Evolutionary conservation across 2,888 invertebrate species (phyloP).

Genomic region (Hermaeophaga mercurialis): DNA sequence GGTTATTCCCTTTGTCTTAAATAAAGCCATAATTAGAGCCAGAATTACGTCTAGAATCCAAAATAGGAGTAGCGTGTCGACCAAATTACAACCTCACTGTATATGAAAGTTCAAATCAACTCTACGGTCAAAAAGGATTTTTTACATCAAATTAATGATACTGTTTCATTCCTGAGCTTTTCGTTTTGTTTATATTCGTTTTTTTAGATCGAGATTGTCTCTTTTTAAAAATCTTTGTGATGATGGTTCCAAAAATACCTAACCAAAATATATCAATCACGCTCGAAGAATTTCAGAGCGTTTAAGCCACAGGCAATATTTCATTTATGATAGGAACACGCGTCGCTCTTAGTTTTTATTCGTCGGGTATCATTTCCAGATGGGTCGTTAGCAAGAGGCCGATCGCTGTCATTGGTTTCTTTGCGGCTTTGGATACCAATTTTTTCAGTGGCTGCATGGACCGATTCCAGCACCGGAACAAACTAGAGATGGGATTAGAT

Average conservation of each 20-base stretch:
- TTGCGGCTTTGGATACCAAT: constrained; percentile 42
- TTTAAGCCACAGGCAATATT: constrained; percentile 39
- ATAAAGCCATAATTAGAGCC: too few species aligned
- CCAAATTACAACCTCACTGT: too few species aligned
- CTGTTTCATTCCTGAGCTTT: too few species aligned
- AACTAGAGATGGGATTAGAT: constrained; percentile 13
- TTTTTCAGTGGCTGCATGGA: constrained; percentile 50
- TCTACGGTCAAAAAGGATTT: too few species aligned
- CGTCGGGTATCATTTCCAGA: constrained; percentile 39
- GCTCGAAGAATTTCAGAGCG: constrained; percentile 30
- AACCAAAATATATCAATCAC: constrained; percentile 32
- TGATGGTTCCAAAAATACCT: constrained; percentile 17
- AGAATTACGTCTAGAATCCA: too few species aligned
- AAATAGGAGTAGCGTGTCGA: too few species aligned
- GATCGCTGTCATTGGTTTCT: constrained; percentile 28
- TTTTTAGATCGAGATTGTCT: background rate
- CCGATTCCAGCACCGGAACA: constrained; percentile 35
- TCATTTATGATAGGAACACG: constrained; percentile 43
- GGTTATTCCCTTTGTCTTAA: too few species aligned
- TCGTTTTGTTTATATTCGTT: background rate
- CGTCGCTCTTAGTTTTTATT: constrained; percentile 41
- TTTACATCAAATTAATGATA: too few species aligned
- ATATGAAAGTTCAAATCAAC: too few species aligned
- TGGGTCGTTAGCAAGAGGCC: constrained; percentile 39
- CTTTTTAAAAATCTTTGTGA: constrained; percentile 8